Conservation (phyloP, 2,888 invertebrate species). For the Cenopis cana region DNA sequence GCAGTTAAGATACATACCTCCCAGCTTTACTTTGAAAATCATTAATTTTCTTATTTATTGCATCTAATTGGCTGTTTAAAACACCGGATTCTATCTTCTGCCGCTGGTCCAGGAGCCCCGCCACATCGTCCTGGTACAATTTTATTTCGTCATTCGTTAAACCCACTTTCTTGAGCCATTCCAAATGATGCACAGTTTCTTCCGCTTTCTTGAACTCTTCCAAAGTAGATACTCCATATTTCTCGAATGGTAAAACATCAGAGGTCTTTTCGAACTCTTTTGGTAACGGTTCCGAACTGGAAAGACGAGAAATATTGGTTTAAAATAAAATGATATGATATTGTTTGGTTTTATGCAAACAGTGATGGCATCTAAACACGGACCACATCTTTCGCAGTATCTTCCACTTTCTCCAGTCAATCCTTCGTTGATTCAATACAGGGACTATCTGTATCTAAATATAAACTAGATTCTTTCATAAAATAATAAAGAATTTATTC, state of each 20-base stretch:
- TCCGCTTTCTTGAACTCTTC: constrained; percentile 74
- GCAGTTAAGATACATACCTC: constrained; percentile 54
- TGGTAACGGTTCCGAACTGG: constrained; percentile 69
- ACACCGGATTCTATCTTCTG: constrained; percentile 66
- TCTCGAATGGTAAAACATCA: constrained; percentile 72
- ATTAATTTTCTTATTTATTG: constrained; percentile 67
- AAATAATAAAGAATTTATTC: constrained; percentile 5
- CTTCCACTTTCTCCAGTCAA: neutral
- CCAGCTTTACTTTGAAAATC: constrained; percentile 55
- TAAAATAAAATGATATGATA: too few species aligned
- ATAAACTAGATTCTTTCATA: neutral
- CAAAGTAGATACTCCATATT: constrained; percentile 75
- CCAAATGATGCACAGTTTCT: constrained; percentile 68
- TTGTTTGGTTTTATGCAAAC: constrained; percentile 20
- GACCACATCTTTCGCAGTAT: constrained; percentile 28
- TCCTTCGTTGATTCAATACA: neutral
- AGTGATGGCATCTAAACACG: constrained; percentile 23
- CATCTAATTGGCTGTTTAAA: constrained; percentile 64
- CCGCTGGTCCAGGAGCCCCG: constrained; percentile 63
- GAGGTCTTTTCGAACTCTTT: constrained; percentile 74
- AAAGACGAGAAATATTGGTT: constrained; percentile 47
- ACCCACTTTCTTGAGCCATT: constrained; percentile 78
- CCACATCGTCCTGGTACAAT: constrained; percentile 77
- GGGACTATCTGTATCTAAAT: neutral
- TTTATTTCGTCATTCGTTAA: constrained; percentile 79